phyloP scores from a whole-genome alignment of 2,113 vertebrate genomes.

The Tupaia chinensis region DNA sequence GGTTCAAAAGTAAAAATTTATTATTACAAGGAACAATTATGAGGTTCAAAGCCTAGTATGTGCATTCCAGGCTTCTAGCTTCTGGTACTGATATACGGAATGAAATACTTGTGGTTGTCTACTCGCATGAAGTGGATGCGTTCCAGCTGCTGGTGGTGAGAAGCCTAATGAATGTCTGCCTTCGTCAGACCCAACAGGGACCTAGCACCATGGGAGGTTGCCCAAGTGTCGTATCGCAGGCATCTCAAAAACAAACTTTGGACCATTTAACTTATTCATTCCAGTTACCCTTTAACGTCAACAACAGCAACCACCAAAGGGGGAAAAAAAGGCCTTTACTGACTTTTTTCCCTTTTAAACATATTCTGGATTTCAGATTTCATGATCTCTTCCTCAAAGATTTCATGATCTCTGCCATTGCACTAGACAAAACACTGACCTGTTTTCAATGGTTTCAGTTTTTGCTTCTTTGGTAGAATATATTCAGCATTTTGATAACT shows the following conservation, averaged over 20 bases:
- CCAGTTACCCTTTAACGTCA: slow-evolving; percentile 76
- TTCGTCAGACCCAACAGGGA: slow-evolving; percentile 88
- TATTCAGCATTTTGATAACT: slow-evolving; percentile 5
- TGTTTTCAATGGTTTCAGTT: slow-evolving; percentile 60
- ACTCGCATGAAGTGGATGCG: slow-evolving; percentile 92
- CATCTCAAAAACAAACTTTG: slow-evolving; percentile 77
- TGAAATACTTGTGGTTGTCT: slow-evolving; percentile 92
- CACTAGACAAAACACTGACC: slow-evolving; percentile 43
- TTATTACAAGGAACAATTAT: slow-evolving; percentile 90
- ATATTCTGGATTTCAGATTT: slow-evolving; percentile 64
- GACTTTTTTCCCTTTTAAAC: slow-evolving; percentile 49
- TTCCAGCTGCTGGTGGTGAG: slow-evolving; percentile 93
- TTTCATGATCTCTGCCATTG: slow-evolving; percentile 12
- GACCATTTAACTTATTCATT: slow-evolving; percentile 61
- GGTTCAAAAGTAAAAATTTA: slow-evolving; percentile 88
- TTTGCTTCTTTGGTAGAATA: slow-evolving; percentile 18
- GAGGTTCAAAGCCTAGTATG: slow-evolving; percentile 89
- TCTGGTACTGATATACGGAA: slow-evolving; percentile 90
- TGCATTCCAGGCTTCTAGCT: slow-evolving; percentile 87
- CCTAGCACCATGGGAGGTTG: slow-evolving; percentile 84
- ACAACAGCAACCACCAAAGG: slow-evolving; percentile 61
- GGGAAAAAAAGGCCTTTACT: slow-evolving; percentile 15
- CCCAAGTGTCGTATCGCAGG: slow-evolving; percentile 71
- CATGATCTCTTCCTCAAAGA: slow-evolving; percentile 17
- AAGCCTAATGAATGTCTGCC: slow-evolving; percentile 92